Conservation (phyloP, 2,113 vertebrate genomes). For the Prunella himalayana region DNA sequence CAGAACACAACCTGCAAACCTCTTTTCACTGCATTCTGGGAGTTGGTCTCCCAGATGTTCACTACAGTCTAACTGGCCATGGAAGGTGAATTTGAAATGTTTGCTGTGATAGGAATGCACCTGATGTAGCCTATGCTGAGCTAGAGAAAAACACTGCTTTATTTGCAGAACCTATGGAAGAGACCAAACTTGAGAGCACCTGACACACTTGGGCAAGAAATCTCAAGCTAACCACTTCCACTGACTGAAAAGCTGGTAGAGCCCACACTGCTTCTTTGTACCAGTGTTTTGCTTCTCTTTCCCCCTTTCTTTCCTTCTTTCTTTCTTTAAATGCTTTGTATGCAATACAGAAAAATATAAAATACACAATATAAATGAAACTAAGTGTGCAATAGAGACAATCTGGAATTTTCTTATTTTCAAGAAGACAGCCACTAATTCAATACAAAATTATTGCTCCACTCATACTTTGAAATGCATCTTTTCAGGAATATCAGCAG, state of each 20-base stretch:
- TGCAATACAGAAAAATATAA: not conserved
- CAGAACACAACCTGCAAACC: not conserved
- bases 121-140: not conserved
- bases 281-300: not conserved
- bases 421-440: not conserved
- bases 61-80: not conserved
- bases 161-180: not conserved
- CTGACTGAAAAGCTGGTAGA: not conserved
- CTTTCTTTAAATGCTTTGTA: not conserved
- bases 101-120: not conserved
- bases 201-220: not conserved
- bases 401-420: not conserved
- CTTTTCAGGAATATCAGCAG: not conserved
- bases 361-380: not conserved
- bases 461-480: accelerated
- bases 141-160: not conserved
- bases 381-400: not conserved
- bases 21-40: not conserved
- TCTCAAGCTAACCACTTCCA: not conserved
- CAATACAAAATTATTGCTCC: not conserved
- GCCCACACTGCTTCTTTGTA: not conserved
- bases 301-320: too few species aligned
- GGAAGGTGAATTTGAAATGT: not conserved
- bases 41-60: not conserved
- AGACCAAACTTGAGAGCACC: not conserved